These are phyloP conservation scores for Corticium candelabrum DNA, from an alignment of 37 sponge, comb jelly and placozoan species.

Conservation along the genomic window DNA sequence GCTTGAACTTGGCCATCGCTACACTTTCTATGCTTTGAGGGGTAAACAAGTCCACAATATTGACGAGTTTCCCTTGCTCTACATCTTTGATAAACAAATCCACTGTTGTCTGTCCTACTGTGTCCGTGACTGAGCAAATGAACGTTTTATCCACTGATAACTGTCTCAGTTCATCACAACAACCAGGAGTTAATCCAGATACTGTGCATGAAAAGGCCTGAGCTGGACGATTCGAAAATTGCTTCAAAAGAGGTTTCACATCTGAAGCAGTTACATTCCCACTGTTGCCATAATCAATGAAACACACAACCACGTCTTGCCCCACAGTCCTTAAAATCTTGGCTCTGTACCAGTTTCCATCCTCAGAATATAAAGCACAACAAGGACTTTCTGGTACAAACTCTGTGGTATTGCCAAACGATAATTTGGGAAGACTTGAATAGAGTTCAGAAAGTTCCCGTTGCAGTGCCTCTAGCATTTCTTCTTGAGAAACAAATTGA, in stretches of 20 bases:
- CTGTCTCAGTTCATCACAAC: too few species aligned
- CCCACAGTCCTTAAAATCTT: constrained; percentile 8
- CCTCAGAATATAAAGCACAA: constrained; percentile 30
- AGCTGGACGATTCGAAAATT: background rate
- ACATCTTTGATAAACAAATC: too few species aligned
- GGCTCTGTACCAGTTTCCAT: constrained; percentile 53
- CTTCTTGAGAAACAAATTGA: constrained; percentile 17
- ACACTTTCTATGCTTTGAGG: too few species aligned
- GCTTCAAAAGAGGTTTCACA: constrained; percentile 11
- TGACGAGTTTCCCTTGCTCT: too few species aligned
- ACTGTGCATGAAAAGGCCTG: background rate
- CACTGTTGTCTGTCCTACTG: too few species aligned
- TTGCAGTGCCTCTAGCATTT: constrained; percentile 14
- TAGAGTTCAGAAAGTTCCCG: background rate
- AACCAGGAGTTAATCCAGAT: too few species aligned
- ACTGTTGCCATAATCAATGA: constrained; percentile 65
- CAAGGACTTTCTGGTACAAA: constrained; percentile 21
- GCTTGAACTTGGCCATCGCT: too few species aligned
- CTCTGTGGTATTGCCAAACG: too few species aligned
- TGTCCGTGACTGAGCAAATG: too few species aligned
- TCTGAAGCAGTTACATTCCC: constrained; percentile 17
- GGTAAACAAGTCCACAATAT: too few species aligned
- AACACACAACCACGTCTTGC: constrained; percentile 15
- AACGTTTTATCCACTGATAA: too few species aligned
- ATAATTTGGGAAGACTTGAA: background rate